These are phyloP conservation scores for Microtus pennsylvanicus DNA, from an alignment of 2,113 vertebrate genomes.

Conservation along the genomic window DNA sequence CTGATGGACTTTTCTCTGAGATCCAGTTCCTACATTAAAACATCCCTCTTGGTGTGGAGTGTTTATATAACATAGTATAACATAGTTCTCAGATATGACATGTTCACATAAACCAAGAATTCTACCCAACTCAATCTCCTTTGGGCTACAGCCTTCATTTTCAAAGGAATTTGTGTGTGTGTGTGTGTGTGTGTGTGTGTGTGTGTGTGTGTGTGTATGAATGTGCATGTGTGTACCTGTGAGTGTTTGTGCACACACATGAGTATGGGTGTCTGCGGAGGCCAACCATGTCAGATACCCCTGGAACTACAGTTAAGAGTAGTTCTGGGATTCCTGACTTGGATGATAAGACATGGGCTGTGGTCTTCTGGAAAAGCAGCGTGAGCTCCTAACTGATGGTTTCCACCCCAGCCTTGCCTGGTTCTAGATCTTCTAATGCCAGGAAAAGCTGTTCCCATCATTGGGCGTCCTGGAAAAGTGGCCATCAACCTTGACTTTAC, in stretches of 20 bases:
- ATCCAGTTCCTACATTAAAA: background rate
- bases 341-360: background rate
- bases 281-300: background rate
- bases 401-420: too few species aligned
- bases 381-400: background rate
- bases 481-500: rapidly evolving
- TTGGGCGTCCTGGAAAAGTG: background rate
- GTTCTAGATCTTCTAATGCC: background rate
- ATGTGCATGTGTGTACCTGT: too few species aligned
- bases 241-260: background rate
- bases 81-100: background rate
- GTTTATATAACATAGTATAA: background rate
- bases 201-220: too few species aligned
- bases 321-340: background rate
- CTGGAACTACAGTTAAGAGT: background rate
- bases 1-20: background rate
- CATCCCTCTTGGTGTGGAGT: background rate
- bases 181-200: background rate
- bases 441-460: background rate
- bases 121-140: background rate
- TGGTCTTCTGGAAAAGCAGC: background rate
- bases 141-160: background rate
- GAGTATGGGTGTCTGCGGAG: background rate
- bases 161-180: background rate
- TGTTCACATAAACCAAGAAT: background rate